Evolutionary conservation across 2,888 invertebrate genomes (phyloP).

Genomic region (Patella ulyssiponensis): DNA sequence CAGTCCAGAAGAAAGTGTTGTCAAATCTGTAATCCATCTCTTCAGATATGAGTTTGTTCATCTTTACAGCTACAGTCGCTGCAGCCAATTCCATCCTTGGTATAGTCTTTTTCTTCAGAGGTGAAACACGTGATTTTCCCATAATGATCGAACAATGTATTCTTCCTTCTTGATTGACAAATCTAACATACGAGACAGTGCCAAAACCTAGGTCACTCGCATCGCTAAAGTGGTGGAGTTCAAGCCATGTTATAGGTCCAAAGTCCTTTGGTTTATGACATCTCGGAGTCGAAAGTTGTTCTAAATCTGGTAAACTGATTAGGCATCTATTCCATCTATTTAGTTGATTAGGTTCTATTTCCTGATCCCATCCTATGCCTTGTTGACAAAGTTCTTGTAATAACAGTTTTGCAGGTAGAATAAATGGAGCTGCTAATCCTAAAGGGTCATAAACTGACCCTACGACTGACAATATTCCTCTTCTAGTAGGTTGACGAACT

Average conservation of each 20-base stretch:
- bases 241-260: constrained; percentile 10
- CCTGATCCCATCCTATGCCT: neutral
- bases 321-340: constrained; percentile 9
- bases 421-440: too few relatives aligned
- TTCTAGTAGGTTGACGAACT: too few relatives aligned
- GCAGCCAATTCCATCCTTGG: constrained; percentile 17
- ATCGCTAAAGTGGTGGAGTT: constrained; percentile 38
- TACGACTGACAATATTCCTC: too few relatives aligned
- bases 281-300: neutral
- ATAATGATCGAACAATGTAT: constrained; percentile 31
- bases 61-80: constrained; percentile 23
- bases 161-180: constrained; percentile 12
- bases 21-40: too few relatives aligned
- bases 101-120: constrained; percentile 25
- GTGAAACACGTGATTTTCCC: constrained; percentile 33
- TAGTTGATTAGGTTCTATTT: neutral
- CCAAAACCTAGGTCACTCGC: constrained; percentile 21
- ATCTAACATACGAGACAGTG: constrained; percentile 22
- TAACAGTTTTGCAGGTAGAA: too few relatives aligned
- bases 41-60: constrained; percentile 24
- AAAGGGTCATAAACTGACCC: too few relatives aligned
- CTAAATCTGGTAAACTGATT: constrained; percentile 10
- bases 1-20: too few relatives aligned
- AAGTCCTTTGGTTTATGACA: constrained; percentile 1
- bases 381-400: too few relatives aligned